Evolutionary conservation across 2,797 vertebrate genomes (phyloP), one percentile per base, ranked within the genome.

Genomic region (Tympanoctomys barrerae): DNA sequence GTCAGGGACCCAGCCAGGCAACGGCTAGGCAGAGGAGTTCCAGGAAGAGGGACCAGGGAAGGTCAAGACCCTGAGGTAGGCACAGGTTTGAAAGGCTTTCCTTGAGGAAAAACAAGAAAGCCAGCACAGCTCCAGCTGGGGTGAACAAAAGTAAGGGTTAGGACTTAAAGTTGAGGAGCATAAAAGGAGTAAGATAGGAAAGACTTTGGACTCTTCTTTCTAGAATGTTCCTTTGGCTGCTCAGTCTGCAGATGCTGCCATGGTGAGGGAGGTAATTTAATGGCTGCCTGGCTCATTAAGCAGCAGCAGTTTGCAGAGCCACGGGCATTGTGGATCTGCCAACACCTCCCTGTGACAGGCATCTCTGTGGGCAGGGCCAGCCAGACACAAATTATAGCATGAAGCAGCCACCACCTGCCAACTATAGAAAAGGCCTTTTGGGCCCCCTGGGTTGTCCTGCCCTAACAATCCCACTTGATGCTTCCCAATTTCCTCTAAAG

Each of bases 221-320:
- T 87, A 93, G 93, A 54, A 28, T 26, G 49, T n/a, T 89, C 92
- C 66, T 75, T 85, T 91, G 39, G 78, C 77, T 16, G 59, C 80
- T 79, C 78, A 28, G 2, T 77, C 62, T 92, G 79, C 92, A 73
- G 73, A 77, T 2, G 18, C 88, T 39, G 71, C 89, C 78, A 2
- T 68, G 33, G 64, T 49, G 81, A n/a, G 66, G 80, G 91, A 92
- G 91, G 89, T 61, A 22, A 54, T 84, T 80, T 79, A 59, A 54
- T 73, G 90, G 91, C 87, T 91, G 64, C 81, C 64, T 1, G 28
- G 94, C 84, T 97, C 96, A 91, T 92, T 94, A 94, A 88, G 91
- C 93, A 90, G 66, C 64, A 36, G 87, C 92, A 86, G 90, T 97
- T 89, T 86, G 39, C 95, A 95, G 83, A 95, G 77, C 70, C 90